Base-by-base conservation (phyloP, 2,888 invertebrate species). In the Orchestes rusci region DNA sequence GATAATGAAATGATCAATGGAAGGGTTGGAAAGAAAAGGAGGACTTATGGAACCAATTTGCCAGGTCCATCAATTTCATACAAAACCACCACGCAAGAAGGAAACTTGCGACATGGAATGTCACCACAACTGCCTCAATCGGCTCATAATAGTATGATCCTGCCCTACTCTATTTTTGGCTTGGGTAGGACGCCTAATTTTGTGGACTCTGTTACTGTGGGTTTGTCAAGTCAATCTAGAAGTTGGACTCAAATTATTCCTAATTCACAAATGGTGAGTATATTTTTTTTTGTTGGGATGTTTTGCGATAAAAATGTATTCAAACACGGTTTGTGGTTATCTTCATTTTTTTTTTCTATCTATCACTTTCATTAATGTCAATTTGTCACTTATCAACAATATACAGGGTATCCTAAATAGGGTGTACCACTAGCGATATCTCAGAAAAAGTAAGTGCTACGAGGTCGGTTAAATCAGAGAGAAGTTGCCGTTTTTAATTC, bases 181-280 rank as follows among this genome's bases (percentile, higher is more conserved):
- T 73, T 99, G n/a, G 99, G 97, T 2, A 79, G 94, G 46, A 94
- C 94, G 27, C 96, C 97, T 2, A 99, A 99, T 70, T 99, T 97
- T 71, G 89, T 99, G 1, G 96, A 97, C 61, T 79, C 77, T 8
- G 70, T 97, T 23, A 81, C 79, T 42, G 89, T 94, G 2, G 89
- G 91, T 5, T 68, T 86, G 36, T 80, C 78, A n/a, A 76, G 78
- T 43, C 74, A 74, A 58, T 79, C 74, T 0, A 80, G 80, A 53
- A 80, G 79, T 45, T 95, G 91, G 88, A 82, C 84, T 0, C 92
- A 92, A 66, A 83, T 95, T 39, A 96, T 99, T 63, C 97, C 97
- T 0, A 97, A 99, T 64, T 95, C 96, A 1, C 96, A 99, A 69
- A 85, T 99, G 68, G 88, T 96, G 37, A 47, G 40, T 16, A 18